These are phyloP conservation scores for Perdix hodgsoniae DNA, from an alignment of 2,797 vertebrate genomes.

Conservation along the genomic window DNA sequence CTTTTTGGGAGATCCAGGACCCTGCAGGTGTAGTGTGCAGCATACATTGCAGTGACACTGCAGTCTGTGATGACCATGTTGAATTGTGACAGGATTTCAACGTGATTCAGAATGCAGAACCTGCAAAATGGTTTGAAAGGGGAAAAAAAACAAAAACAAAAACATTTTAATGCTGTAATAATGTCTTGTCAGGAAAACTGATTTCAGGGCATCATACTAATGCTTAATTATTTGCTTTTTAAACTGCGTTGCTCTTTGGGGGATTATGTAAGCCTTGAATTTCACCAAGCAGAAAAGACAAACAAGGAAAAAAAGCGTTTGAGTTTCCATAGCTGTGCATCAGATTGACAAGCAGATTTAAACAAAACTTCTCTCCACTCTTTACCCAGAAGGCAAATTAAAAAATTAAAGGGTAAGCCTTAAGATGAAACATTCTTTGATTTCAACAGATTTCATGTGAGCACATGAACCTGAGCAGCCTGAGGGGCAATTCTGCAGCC, in stretches of 20 bases:
- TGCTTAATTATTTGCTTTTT: slow-evolving; percentile 62
- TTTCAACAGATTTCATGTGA: slow-evolving; percentile 86
- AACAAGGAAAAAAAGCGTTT: neutral
- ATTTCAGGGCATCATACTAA: neutral
- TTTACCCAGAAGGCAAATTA: slow-evolving; percentile 38
- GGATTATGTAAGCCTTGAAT: slow-evolving; percentile 19
- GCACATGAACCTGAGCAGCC: slow-evolving; percentile 61
- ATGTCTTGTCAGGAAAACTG: neutral
- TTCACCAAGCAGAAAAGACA: slow-evolving; percentile 33
- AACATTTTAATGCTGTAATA: neutral
- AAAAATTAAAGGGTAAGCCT: neutral
- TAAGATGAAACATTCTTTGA: slow-evolving; percentile 47
- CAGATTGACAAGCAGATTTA: slow-evolving; percentile 24
- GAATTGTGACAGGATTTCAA: neutral
- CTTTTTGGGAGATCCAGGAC: neutral
- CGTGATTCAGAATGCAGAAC: neutral
- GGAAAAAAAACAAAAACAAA: neutral
- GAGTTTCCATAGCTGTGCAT: neutral
- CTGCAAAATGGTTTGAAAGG: neutral
- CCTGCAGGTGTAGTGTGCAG: neutral
- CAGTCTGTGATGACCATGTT: neutral
- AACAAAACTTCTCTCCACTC: slow-evolving; percentile 20
- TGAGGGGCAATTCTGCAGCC: slow-evolving; percentile 45
- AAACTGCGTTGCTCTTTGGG: neutral
- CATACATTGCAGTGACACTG: neutral